Conservation (phyloP, 2,888 invertebrate species). For the Xylocampa areola region DNA sequence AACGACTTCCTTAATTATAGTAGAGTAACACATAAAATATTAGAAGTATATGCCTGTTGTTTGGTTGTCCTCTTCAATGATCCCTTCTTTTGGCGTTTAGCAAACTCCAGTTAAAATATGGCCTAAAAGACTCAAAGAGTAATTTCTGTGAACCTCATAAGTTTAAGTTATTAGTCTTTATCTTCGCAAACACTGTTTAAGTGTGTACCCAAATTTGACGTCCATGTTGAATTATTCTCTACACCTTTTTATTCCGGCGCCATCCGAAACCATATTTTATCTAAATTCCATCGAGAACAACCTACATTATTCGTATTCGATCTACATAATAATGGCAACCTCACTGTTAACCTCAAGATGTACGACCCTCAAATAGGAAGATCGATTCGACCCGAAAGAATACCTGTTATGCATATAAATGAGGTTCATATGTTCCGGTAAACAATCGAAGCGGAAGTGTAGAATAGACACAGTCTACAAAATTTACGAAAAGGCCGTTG, state of each 20-base stretch:
- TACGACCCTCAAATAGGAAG: conserved; percentile 56
- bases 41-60: no score
- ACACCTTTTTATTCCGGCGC: not conserved
- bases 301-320: conserved; percentile 40
- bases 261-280: conserved; percentile 6
- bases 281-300: conserved; percentile 15
- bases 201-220: not conserved
- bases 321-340: conserved; percentile 47
- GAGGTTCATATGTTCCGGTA: conserved; percentile 48
- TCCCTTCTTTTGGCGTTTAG: no score
- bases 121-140: no score
- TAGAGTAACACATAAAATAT: no score
- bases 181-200: no score
- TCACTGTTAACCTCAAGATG: conserved; percentile 53
- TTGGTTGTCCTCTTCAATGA: no score
- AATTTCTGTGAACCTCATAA: no score
- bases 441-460: conserved; percentile 52
- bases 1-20: no score
- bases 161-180: no score
- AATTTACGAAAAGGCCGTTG: conserved; percentile 51
- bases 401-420: conserved; percentile 56
- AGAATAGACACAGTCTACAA: conserved; percentile 26
- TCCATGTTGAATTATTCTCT: not conserved
- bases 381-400: conserved; percentile 52
- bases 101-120: no score